Base-by-base conservation (phyloP, 2,797 vertebrate species). In the Sphenopsis melanotis region DNA sequence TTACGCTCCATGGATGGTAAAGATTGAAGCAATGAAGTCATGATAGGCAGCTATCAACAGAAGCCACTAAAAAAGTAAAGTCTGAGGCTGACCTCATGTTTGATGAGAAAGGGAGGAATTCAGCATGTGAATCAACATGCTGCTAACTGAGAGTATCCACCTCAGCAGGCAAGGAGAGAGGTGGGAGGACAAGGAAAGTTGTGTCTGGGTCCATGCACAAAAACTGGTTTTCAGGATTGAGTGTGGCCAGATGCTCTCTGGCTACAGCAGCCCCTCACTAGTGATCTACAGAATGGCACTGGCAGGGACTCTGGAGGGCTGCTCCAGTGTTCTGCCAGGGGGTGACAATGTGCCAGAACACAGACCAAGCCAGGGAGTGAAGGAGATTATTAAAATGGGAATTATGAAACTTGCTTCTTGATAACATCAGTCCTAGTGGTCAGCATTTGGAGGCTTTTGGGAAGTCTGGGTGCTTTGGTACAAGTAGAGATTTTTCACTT, bases 181-280 rank as follows among this genome's bases (percentile, higher is more conserved):
- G 61, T 87, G 89, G 75, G 90, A 65, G 87, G 77, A 82, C 44
- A 10, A 1, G 10, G 44, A 30, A 60, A 83, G 77, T 15, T 37
- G 44, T 39, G 41, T 41, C 46, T 21, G 53, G 59, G 52, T 32
- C 55, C 64, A 22, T 85, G 71, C 65, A 83, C 63, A 49, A 44
- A 44, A 76, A 42, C 86, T 72, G 36, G 46, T 91, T 88, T 65
- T 79, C 76, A 57, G 75, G 80, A 71, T 2, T 47, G 59, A 85
- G 47, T 18, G 49, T 75, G 82, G 85, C 76, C 95, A 96, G 93
- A 72, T 93, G 87, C 71, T 93, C 75, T 85, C 84, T 82, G 90
- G 80, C 94, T 93, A 30, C 46, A 41, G 50, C 57, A 72, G 39
- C 53, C 52, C 79, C 84, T 92, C 64, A 14, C 56, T 37, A 89